Evolutionary conservation across 2,113 vertebrate genomes (phyloP), one percentile per base, ranked within the genome.

Genomic region (Aramus guarauna): DNA sequence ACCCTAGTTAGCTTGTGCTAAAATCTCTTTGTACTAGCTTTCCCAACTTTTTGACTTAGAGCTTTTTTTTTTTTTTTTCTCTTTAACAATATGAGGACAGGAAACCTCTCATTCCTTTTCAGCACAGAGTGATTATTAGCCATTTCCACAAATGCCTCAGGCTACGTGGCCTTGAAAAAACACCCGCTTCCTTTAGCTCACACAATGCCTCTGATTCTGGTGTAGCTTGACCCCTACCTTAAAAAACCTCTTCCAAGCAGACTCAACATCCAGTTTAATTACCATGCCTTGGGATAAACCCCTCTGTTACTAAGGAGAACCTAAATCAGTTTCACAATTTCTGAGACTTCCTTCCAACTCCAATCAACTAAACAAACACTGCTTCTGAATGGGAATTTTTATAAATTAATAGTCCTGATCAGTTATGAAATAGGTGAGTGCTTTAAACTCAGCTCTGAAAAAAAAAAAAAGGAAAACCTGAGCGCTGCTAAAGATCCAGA

Each of bases 31-130:
- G 83, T 95, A 94, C 92, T 91, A 60, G 56, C 66, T 90, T 95
- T 96, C 43, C 48, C 55, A 75, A 62, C 32, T 80, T 85, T 84
- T 94, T 90, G 64, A 92, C 79, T 84, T 78, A 58, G 29, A 90
- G 69, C 20, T 75, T 71, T 67, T n/a, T 53, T 15, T 27, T 58
- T 75, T 76, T 73, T 56, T 88, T 92, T 41, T 1, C 15, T 12
- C 39, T 50, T 96, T 78, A 96, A 95, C 84, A 97, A 97, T 93
- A 88, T 85, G 36, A 88, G 71, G 66, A 95, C 84, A 96, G 97
- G 96, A 97, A 97, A 91, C 87, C 48, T 93, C 97, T 90, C 72
- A 89, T 95, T 97, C 85, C 85, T 97, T 97, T 94, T 96, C 92
- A 95, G 67, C 84, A 76, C 64, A 66, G 56, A 84, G 78, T 90